Evolutionary conservation across 2,888 invertebrate genomes (phyloP).

Genomic region (Lycaena phlaeas): DNA sequence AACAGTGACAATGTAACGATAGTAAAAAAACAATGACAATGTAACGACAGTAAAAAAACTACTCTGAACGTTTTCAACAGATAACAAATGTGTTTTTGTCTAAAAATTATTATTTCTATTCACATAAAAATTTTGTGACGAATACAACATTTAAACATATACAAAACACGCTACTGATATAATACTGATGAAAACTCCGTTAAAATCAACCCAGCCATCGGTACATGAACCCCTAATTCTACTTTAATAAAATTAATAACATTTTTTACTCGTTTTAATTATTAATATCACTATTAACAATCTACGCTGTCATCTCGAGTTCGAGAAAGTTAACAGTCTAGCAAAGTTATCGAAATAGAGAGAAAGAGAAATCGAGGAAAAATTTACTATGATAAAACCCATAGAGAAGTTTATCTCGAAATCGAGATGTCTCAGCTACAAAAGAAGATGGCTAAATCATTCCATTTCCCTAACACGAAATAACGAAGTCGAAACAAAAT

Average conservation of each 20-base stretch:
- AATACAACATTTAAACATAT: slow-evolving; percentile 5
- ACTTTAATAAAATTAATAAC: slow-evolving; percentile 64
- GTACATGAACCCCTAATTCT: slow-evolving; percentile 61
- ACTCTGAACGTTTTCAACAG: slow-evolving; percentile 25
- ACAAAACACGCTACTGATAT: slow-evolving; percentile 1
- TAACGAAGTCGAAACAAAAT: slow-evolving; percentile 35
- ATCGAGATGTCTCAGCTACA: slow-evolving; percentile 52
- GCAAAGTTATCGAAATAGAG: background rate
- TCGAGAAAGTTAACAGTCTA: slow-evolving; percentile 22
- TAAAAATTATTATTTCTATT: slow-evolving; percentile 11
- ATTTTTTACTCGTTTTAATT: slow-evolving; percentile 60
- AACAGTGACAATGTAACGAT: slow-evolving; percentile 10
- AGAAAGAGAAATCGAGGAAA: background rate
- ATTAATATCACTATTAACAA: slow-evolving; percentile 71
- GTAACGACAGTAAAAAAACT: slow-evolving; percentile 10
- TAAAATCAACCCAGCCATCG: slow-evolving; percentile 33
- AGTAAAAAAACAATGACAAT: slow-evolving; percentile 10
- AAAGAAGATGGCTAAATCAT: slow-evolving; percentile 43
- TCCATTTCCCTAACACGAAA: slow-evolving; percentile 37
- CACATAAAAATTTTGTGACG: background rate
- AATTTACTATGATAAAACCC: background rate
- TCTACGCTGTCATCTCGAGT: slow-evolving; percentile 61
- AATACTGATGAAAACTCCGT: slow-evolving; percentile 11
- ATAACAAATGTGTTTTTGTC: slow-evolving; percentile 10
- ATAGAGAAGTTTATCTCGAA: slow-evolving; percentile 30